These are phyloP conservation scores for Pygocentrus nattereri DNA, from an alignment of 2,797 vertebrate genomes.

Conservation along the genomic window DNA sequence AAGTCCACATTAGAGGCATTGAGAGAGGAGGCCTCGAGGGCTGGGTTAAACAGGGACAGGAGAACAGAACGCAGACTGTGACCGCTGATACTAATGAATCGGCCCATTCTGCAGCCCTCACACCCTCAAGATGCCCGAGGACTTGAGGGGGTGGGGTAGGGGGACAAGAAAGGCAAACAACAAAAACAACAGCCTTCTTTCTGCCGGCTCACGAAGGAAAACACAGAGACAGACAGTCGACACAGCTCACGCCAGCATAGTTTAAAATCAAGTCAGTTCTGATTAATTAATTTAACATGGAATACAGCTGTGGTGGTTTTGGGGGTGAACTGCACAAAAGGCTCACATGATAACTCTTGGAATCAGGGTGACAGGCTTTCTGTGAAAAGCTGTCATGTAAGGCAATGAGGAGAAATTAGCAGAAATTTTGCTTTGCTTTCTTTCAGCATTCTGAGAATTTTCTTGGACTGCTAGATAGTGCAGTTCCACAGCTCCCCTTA, in stretches of 20 bases:
- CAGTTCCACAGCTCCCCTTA: no score
- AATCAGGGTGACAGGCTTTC: not conserved
- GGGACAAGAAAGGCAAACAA: not conserved
- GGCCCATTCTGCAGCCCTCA: not conserved
- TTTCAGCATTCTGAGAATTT: no score
- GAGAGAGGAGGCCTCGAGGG: not conserved
- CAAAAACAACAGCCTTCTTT: constrained; percentile 25
- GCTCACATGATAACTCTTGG: not conserved
- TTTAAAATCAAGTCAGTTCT: not conserved
- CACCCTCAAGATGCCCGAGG: constrained; percentile 4
- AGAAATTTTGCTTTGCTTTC: no score
- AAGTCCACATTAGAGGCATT: not conserved
- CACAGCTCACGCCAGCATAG: not conserved
- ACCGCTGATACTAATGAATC: constrained; percentile 31
- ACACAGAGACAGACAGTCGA: not conserved
- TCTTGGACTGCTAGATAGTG: no score
- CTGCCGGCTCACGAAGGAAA: not conserved
- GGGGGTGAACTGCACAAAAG: not conserved
- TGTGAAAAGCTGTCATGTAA: not conserved
- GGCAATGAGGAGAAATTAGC: not conserved
- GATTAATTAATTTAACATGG: not conserved
- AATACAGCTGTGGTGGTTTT: not conserved
- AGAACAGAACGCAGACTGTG: constrained; percentile 34
- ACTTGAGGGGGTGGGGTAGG: not conserved
- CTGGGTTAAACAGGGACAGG: constrained; percentile 32